Evolutionary conservation across 92 coral and sea anemone genomes (phyloP).

Genomic region (Paramuricea clavata): DNA sequence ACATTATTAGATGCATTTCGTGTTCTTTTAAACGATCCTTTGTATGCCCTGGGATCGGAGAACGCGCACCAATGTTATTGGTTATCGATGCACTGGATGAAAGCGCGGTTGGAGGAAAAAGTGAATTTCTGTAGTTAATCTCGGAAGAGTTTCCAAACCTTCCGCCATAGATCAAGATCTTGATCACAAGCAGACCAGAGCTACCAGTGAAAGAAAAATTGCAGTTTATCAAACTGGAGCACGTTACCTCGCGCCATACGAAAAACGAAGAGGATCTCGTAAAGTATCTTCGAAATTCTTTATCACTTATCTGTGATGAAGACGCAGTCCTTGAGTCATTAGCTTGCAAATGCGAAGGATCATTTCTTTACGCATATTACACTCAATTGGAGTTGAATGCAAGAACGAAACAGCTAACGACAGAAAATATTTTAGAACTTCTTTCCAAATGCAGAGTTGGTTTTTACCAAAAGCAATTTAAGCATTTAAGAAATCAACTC

Average conservation of each 20-base stretch:
- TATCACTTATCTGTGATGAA: conserved; percentile 16
- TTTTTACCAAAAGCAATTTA: conserved; percentile 49
- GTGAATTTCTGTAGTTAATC: conserved; percentile 45
- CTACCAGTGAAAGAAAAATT: conserved; percentile 17
- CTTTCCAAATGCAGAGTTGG: conserved; percentile 40
- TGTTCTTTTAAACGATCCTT: conserved; percentile 23
- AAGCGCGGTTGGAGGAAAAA: conserved; percentile 22
- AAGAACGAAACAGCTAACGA: background rate
- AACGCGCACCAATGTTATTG: conserved; percentile 14
- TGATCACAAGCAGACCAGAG: conserved; percentile 49
- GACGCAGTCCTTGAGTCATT: conserved; percentile 25
- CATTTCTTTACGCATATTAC: conserved; percentile 43
- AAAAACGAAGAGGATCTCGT: conserved; percentile 40
- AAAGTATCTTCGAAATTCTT: background rate
- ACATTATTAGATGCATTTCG: conserved; percentile 12
- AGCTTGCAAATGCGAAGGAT: conserved; percentile 35
- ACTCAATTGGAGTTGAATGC: background rate
- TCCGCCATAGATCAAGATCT: conserved; percentile 51
- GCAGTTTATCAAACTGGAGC: background rate
- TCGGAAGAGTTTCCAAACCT: conserved; percentile 33
- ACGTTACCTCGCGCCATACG: background rate
- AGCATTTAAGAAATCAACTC: background rate
- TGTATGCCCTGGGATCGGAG: conserved; percentile 2
- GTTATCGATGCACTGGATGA: conserved; percentile 65
- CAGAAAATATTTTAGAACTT: background rate